phyloP scores from a whole-genome alignment of 2,113 vertebrate genomes.

The Nyctereutes procyonoides region DNA sequence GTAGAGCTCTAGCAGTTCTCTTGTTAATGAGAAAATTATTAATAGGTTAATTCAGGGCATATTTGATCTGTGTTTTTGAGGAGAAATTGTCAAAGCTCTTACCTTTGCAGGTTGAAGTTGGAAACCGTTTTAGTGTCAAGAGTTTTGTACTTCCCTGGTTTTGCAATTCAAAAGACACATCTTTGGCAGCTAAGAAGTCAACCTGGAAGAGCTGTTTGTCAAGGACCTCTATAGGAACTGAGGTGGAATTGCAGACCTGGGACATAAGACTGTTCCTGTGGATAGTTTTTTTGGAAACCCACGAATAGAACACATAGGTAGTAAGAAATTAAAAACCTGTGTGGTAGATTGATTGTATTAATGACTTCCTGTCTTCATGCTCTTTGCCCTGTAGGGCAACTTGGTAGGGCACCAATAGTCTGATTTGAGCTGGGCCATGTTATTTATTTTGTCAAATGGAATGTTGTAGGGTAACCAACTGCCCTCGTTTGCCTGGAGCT shows the following conservation, averaged over 20 bases:
- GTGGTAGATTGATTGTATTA: neutral
- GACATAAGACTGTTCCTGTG: neutral
- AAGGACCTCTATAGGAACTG: neutral
- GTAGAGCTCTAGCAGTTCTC: neutral
- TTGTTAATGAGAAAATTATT: slow-evolving; percentile 26
- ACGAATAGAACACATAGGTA: neutral
- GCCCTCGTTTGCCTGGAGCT: neutral
- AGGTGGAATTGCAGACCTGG: neutral
- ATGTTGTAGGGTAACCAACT: neutral
- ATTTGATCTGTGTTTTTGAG: neutral
- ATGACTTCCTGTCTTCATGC: neutral
- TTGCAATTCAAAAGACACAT: neutral
- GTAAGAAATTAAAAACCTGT: neutral
- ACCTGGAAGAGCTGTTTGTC: neutral
- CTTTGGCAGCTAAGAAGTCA: neutral
- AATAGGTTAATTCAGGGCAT: neutral
- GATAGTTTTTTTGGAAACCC: neutral
- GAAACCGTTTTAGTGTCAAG: neutral
- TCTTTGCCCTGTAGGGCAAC: neutral
- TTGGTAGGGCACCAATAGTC: neutral
- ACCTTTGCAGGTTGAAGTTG: neutral
- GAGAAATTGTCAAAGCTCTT: neutral
- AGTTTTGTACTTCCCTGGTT: neutral
- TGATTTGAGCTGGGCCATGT: neutral
- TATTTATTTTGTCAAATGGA: neutral